Evolutionary conservation across 1,140 invertebrate genomes (phyloP), one percentile per base, ranked within the genome.

Genomic region (Melitaea cinxia): DNA sequence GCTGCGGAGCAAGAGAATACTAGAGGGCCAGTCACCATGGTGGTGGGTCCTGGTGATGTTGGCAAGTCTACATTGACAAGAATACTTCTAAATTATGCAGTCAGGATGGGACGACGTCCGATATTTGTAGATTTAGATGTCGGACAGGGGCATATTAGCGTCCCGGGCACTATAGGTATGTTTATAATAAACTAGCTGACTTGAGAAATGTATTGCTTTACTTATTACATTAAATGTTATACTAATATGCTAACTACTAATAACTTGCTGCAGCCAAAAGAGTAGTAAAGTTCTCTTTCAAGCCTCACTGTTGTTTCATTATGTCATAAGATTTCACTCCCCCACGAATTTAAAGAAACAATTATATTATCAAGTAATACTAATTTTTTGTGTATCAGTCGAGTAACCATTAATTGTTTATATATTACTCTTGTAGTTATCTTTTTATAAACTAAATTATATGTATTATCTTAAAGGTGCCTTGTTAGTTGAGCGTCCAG

Each of bases 41-140:
- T 99, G 7, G 97, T 98, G 2, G 99, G 99, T 0, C 98, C 98
- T 0, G 94, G 93, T 23, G 98, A 99, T 92, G 98, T 99, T 5
- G 99, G 99, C 4, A 99, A 99, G 91, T 97, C 96, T 35, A 99
- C 98, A 0, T 80, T 99, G 0, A 96, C 96, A 73, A 93, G 95
- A 53, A 94, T 99, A 68, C 89, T 99, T 1, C 89, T 99, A 0
- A 99, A 99, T 91, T 99, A 99, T 91, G 97, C 96, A 1, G 97
- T 98, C 0, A 91, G 98, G 55, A 94, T 97, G 91, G 96, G 96
- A 0, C 92, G 94, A 55, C 91, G 95, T 39, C 96, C 98, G 0
- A 95, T 99, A 63, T 98, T 95, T 89, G 97, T 99, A 2, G 99
- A 99, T 87, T 91, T 99, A 12, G 99, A 99, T 93, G 96, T 99